A percentile compares a stretch with the other conserved stretches of the same genome.
phyloP scores from a whole-genome alignment of 2,113 vertebrate species.

The Isichthys henryi region DNA sequence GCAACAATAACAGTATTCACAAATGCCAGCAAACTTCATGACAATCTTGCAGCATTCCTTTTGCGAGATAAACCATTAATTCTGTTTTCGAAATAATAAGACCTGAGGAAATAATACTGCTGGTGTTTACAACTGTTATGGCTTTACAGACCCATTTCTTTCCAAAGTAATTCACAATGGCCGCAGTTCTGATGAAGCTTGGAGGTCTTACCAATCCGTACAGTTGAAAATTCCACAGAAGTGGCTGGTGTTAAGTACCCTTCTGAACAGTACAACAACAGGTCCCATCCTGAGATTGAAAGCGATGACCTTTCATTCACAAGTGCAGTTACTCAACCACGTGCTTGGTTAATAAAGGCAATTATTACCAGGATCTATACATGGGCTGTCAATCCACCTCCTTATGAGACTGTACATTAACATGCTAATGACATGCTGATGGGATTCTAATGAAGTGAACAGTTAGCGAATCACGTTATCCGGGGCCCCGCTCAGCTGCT shows the following conservation, averaged over 20 bases:
- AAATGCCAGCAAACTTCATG: not conserved
- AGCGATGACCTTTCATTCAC: not conserved
- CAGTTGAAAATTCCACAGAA: not conserved
- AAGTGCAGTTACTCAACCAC: not conserved
- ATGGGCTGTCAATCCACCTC: not conserved
- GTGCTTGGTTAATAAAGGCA: not conserved
- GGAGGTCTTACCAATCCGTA: not conserved
- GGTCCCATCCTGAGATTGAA: not conserved
- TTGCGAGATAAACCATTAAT: not conserved
- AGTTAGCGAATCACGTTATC: not conserved
- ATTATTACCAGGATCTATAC: not conserved
- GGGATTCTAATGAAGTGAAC: not conserved
- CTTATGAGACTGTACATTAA: not conserved
- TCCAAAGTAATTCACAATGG: not conserved
- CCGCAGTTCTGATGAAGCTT: not conserved
- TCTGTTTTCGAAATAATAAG: not conserved
- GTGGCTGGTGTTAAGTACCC: not conserved
- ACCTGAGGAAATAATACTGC: not conserved
- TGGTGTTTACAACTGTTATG: not conserved
- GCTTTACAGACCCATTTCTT: constrained; percentile 1
- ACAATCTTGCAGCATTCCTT: not conserved
- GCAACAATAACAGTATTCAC: not conserved
- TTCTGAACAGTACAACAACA: not conserved
- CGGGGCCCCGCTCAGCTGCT: not conserved
- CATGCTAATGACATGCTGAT: constrained; percentile 8